A percentile compares a stretch with the other conserved stretches of the same genome.
Conservation (phyloP, 2,113 vertebrate species). For the Oncorhynchus mykiss region DNA sequence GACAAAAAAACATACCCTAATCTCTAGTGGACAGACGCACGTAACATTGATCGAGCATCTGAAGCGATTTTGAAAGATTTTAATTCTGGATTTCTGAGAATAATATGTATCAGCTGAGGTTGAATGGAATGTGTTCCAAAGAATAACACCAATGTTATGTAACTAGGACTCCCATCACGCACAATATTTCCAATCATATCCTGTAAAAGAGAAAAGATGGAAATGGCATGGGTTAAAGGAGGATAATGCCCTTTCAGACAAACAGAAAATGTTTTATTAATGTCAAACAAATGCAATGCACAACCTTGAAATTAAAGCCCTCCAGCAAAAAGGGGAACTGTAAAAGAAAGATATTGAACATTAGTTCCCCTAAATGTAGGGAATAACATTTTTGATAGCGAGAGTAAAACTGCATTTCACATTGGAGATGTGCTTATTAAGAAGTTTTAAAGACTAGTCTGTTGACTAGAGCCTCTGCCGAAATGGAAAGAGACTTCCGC, state of each 20-base stretch:
- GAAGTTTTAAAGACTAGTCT: slow-evolving; percentile 1
- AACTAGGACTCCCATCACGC: background rate
- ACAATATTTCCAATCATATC: background rate
- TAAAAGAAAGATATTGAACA: slow-evolving; percentile 23
- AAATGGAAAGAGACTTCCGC: too few species aligned
- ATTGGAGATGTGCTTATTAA: slow-evolving; percentile 32
- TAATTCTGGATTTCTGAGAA: too few species aligned
- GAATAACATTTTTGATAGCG: slow-evolving; percentile 30
- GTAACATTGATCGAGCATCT: too few species aligned
- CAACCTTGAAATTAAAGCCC: slow-evolving; percentile 14
- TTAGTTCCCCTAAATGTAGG: slow-evolving; percentile 15
- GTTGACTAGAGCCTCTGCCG: too few species aligned
- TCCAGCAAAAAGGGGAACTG: slow-evolving; percentile 17
- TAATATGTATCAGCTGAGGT: too few species aligned
- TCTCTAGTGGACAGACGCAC: too few species aligned
- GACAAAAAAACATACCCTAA: too few species aligned
- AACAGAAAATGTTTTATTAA: slow-evolving; percentile 13
- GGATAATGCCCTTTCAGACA: background rate
- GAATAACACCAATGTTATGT: background rate
- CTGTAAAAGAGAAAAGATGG: background rate
- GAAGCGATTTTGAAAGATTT: too few species aligned
- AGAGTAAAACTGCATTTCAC: slow-evolving; percentile 7
- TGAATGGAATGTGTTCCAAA: background rate
- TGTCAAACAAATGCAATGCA: slow-evolving; percentile 18
- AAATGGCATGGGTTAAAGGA: background rate